Percentiles rank a stretch among this genome's conserved stretches.
phyloP scores from a whole-genome alignment of 2,113 vertebrate genomes.

The Callorhinus ursinus region DNA sequence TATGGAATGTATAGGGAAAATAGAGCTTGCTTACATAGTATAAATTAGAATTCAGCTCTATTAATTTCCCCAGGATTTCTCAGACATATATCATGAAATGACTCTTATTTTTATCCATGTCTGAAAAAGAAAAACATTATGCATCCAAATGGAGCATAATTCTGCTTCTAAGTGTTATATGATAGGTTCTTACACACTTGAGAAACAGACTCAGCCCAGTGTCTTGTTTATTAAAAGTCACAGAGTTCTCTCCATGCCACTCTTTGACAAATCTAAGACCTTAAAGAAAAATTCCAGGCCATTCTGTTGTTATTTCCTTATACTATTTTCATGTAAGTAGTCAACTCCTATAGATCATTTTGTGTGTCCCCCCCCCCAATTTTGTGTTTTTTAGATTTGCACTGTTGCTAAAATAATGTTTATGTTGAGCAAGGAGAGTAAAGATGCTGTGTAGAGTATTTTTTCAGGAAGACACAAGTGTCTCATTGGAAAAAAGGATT shows the following conservation, averaged over 20 bases:
- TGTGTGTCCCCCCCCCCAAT: neutral
- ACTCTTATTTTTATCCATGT: slow-evolving; percentile 55
- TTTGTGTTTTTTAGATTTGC: slow-evolving; percentile 22
- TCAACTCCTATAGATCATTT: neutral
- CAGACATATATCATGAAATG: neutral
- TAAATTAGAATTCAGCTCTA: slow-evolving; percentile 49
- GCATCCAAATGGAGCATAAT: slow-evolving; percentile 34
- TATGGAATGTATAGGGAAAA: neutral
- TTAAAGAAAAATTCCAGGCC: neutral
- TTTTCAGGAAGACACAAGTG: slow-evolving; percentile 27
- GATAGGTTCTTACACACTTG: neutral
- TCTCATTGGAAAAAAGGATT: neutral
- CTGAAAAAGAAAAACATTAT: slow-evolving; percentile 13
- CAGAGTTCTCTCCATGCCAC: neutral
- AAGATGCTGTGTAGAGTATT: neutral
- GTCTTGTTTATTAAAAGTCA: slow-evolving; percentile 25
- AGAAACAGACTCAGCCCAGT: neutral
- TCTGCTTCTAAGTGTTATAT: slow-evolving; percentile 27
- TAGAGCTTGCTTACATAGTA: neutral
- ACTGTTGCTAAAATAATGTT: slow-evolving; percentile 23
- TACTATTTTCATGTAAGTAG: neutral
- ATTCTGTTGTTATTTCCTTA: neutral
- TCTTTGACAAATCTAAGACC: neutral
- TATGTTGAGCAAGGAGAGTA: slow-evolving; percentile 3
- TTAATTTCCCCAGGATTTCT: slow-evolving; percentile 59